Base-by-base conservation (phyloP, 2,888 invertebrate species). In the Apamea sordens region DNA sequence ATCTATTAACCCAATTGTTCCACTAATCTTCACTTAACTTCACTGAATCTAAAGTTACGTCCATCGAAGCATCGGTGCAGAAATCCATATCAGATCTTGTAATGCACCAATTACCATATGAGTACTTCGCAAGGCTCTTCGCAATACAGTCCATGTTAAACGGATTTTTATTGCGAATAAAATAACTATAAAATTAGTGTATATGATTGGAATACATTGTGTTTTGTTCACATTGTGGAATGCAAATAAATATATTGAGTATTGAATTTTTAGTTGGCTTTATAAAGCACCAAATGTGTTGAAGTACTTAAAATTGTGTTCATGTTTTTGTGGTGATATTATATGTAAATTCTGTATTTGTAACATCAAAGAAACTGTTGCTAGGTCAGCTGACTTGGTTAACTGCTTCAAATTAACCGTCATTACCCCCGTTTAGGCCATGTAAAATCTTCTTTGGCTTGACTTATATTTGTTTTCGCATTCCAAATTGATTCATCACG, bases 31-130 rank as follows among this genome's bases (percentile, higher is more conserved):
- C 64, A 72, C 69, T 79, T 64, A 64, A 64, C 47, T 82, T 65
- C 65, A 70, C 68, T 50, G 67, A 75, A 68, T 67, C 36, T 53
- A 72, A 65, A 36, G 78, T 83, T 86, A 77, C 82, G 79, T 79
- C 71, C 76, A 79, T 82, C 83, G 70, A 76, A 75, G 69, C 90
- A 90, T 79, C 92, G 87, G 89, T 82, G 92, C 91, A 92, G 91
- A 91, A 92, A 88, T 81, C 86, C 88, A 89, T 93, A 95, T 95
- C 94, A 86, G 94, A 94, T 95, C 93, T 86, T 90, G 94, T 93
- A 92, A 94, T 93, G 95, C 95, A 93, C 95, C 94, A 94, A 92
- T 94, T 95, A 92, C 91, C 86, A 75, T 89, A 86, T 77, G 72
- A 85, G 86, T 64, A 78, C 82, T 69, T 76, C 61, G 56, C 77